Evolutionary conservation across 2,797 vertebrate genomes (phyloP), one percentile per base, ranked within the genome.

Genomic region (Lophius americanus): DNA sequence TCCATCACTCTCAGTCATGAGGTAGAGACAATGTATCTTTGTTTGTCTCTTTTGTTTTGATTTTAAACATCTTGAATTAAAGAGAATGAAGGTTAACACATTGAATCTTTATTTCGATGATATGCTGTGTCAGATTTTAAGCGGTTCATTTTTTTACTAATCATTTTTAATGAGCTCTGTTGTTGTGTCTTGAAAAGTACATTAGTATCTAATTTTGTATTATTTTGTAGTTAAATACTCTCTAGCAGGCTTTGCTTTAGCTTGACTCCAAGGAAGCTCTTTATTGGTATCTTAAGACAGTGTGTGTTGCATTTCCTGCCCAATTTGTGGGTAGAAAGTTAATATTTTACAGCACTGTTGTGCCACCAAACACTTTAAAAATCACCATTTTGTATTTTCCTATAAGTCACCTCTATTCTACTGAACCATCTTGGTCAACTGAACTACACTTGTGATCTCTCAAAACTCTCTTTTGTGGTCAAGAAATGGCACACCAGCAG

Each of bases 151-250:
- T 23, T 23, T 23, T 23, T 23, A 23, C 23, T 23, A 23, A 23
- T 23, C 23, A 23, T 23, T 23, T 23, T 23, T 23, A 23, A 23
- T 23, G 23, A 23, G 23, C 23, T 23, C 23, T 23, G 23, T 23
- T 23, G 23, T 71, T 42, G 39, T 43, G 47, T 68, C 51, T 59
- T 50, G n/a, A 42, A 42, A 42, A 7, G 9, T 7, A 41, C 33
- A 33, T 37, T 51, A 6, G 0, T 41, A 44, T 8, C 42, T 5
- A 60, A 64, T 7, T 54, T 12, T 32, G 36, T n/a, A 41, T 42
- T 39, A 46, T 47, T 11, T 23, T 36, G 37, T 10, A 38, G 11
- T 46, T 23, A 7, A 3, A 32, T 6, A 3, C 3, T 14, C n/a
- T 33, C 3, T 2, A 8, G 14, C 4, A 0, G 9, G 38, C 57